Evolutionary conservation across 2,113 vertebrate genomes (phyloP).

Genomic region (Puma concolor): DNA sequence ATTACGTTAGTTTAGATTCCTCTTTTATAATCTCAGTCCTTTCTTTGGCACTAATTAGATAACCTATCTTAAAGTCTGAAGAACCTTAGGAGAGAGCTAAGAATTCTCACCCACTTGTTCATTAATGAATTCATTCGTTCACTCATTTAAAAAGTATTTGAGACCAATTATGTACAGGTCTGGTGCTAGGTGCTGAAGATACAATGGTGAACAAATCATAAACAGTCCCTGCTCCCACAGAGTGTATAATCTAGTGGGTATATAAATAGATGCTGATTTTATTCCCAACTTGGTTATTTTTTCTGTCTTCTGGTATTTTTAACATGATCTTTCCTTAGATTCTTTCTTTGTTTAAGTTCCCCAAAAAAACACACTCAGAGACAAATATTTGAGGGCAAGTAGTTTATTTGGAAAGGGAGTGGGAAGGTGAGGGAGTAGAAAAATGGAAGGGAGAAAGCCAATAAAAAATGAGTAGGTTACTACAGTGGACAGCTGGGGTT

Average conservation of each 20-base stretch:
- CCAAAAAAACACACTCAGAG: neutral
- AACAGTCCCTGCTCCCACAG: neutral
- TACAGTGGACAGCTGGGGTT: neutral
- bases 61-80: constrained; percentile 21
- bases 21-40: neutral
- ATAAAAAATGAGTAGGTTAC: neutral
- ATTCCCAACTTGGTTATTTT: neutral
- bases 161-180: neutral
- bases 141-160: neutral
- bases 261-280: constrained; percentile 17
- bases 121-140: neutral
- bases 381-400: neutral
- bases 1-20: neutral
- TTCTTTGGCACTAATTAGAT: constrained; percentile 25
- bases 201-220: neutral
- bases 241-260: neutral
- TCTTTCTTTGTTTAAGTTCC: neutral
- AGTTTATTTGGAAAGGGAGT: constrained; percentile 14
- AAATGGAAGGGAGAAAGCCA: neutral
- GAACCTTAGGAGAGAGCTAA: neutral
- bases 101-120: neutral
- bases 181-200: neutral
- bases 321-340: neutral
- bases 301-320: constrained; percentile 18
- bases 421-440: neutral